Evolutionary conservation across 2,797 vertebrate species (phyloP), one percentile per base, ranked within the genome.

Genomic region (Rhadinocentrus ornatus): DNA sequence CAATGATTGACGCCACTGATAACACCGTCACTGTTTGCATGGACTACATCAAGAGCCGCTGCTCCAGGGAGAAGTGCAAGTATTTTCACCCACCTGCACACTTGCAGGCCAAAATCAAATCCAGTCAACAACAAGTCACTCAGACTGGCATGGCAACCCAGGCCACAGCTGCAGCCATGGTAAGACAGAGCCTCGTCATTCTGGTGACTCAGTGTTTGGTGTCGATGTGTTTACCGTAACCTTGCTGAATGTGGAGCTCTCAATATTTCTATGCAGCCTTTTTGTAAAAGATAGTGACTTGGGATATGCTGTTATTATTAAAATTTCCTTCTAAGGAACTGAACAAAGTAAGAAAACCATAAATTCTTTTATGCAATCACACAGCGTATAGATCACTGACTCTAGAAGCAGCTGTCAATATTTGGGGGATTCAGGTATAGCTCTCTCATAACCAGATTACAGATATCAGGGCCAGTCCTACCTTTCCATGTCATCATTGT

Each of bases 21-120:
- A 99, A 99, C 95, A 99, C 97, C 18, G 97, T 99, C 95, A 99
- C 98, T 78, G 98, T 99, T 93, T 99, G 98, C 95, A 99, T 99
- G 98, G 98, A 99, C 96, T 99, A 98, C 95, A 97, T 99, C 95
- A 99, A 99, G 96, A 96, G 97, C 93, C 97, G 98, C 94, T 99
- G 98, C 96, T 97, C 97, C 92, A 96, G 98, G 93, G 98, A 99
- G 95, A 99, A 99, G 97, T 99, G 98, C 97, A 99, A 99, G 95
- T 99, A 99, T 96, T 99, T 99, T 95, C 98, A 99, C 95, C 98
- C 98, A 90, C 97, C 98, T 89, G 96, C 97, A 91, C 97, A 99
- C 95, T 97, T 99, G 95, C 98, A 99, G 96, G 98, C 97, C 94
- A 99, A 99, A 96, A 98, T 99, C 94, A 99, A 99, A 95, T 96